Base-by-base conservation (phyloP, 2,113 vertebrate species). In the Odocoileus hemionus region DNA sequence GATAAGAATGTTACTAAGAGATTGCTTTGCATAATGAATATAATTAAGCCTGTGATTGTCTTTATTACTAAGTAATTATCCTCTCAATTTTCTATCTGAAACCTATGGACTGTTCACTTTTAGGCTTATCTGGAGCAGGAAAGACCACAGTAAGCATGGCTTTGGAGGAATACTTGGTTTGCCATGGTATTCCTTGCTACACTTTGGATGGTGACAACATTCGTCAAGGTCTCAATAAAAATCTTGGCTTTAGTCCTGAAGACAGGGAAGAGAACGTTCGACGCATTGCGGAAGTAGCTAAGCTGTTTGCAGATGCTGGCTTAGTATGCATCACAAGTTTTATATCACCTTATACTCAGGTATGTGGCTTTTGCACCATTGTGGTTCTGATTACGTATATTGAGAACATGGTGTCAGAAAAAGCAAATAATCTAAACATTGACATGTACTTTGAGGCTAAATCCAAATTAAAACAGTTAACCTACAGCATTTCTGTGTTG, bases 111-210 rank as follows among this genome's bases (percentile, higher is more conserved):
- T 93, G 6, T 86, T n/a, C 12, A 13, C 21, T 96, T 94, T 3
- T 92, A 99, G 99, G 99, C 78, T 96, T 99, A 0, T 99, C 99
- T 13, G 99, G 99, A 70, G 99, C 99, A 58, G 99, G 99, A 28
- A 99, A 99, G 98, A 99, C 99, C 39, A 99, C 99, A 0, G 99
- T 99, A 85, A 99, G 99, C 99, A 99, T 99, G 99, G 99, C 99
- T 39, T 94, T 99, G 97, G 99, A 99, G 98, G 99, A 99, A 86
- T 99, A 99, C 95, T 98, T 99, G 93, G 99, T 99, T 15, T 99
- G 99, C 91, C 99, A 99, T 16, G 99, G 99, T 14, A 99, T 99
- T 92, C 99, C 99, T 0, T 99, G 99, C 98, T 99, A 99, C 98
- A 99, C 99, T 0, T 98, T 99, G 97, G 99, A 99, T 85, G 99